Conservation (phyloP, 2,888 invertebrate genomes). For the Acrocera orbiculus region DNA sequence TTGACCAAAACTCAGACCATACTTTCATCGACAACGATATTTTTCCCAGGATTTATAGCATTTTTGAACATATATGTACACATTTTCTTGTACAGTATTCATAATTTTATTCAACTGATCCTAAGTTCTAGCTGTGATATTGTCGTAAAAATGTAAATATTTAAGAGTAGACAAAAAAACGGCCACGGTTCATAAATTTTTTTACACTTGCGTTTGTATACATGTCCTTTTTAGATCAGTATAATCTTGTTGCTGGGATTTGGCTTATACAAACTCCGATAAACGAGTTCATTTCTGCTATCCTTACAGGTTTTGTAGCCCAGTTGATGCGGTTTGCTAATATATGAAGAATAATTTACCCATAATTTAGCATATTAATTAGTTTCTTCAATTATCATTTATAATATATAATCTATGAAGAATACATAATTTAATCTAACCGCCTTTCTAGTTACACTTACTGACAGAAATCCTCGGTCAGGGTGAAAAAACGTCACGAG, state of each 20-base stretch:
- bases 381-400: too few relatives aligned
- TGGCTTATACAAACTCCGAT: neutral
- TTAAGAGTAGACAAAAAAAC: slow-evolving; percentile 2
- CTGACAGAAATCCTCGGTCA: too few relatives aligned
- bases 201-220: too few relatives aligned
- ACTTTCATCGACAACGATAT: slow-evolving; percentile 19
- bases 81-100: slow-evolving; percentile 3
- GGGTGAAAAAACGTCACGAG: too few relatives aligned
- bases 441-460: too few relatives aligned
- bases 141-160: slow-evolving; percentile 14
- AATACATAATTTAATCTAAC: too few relatives aligned
- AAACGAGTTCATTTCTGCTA: slow-evolving; percentile 1
- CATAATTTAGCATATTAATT: neutral
- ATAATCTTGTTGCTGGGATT: slow-evolving; percentile 1
- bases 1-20: too few relatives aligned
- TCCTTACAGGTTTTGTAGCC: neutral
- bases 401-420: too few relatives aligned
- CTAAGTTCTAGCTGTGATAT: slow-evolving; percentile 11
- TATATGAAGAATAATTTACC: neutral
- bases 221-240: neutral
- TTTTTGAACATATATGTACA: slow-evolving; percentile 5
- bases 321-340: neutral
- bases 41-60: slow-evolving; percentile 14
- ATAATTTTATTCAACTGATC: slow-evolving; percentile 11
- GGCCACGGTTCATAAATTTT: slow-evolving; percentile 2